Base-by-base conservation (phyloP, 2,113 vertebrate genomes). In the Varanus komodoensis region DNA sequence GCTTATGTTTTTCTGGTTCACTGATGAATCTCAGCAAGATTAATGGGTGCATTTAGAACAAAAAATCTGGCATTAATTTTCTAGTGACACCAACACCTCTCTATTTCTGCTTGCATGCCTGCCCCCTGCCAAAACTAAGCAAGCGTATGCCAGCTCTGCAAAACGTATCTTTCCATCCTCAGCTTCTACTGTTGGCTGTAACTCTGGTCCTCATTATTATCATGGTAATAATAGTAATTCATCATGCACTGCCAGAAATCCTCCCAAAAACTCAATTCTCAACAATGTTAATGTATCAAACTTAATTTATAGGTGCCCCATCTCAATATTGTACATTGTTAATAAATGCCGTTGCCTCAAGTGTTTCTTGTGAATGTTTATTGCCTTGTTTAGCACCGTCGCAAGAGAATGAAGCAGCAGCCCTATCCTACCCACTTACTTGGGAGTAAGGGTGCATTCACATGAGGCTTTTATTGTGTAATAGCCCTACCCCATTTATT, bases 41-140 rank as follows among this genome's bases (percentile, higher is more conserved):
- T 29, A 88, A 88, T 61, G 50, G 25, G 6, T 32, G 32, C 38
- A 73, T 88, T 82, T 29, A 82, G 68, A 73, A 54, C n/a, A 57
- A 14, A 80, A 44, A 80, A 80, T 21, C 61, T 88, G n/a, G 44
- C 44, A 69, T 88, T 88, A 11, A 80, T 88, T 87, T 88, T 12
- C 57, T 21, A 52, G 17, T 80, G 38, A 68, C 44, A 68, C 54
- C 57, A 87, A n/a, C 2, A 8, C 21, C 57, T 38, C n/a, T 44
- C 34, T 79, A 32, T 80, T 67, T 52, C 61, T 79, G 8, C 61
- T 64, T 54, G 32, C 34, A 27, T 38, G 11, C 34, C 73, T 87
- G 73, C 17, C 19, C 54, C 50, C n/a, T 19, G 9, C 50, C 32
- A 27, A 61, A 14, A 77, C 34, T 44, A 48, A 29, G 6, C 25